These are phyloP conservation scores for Argya squamiceps DNA, from an alignment of 2,797 vertebrate genomes.

Conservation along the genomic window DNA sequence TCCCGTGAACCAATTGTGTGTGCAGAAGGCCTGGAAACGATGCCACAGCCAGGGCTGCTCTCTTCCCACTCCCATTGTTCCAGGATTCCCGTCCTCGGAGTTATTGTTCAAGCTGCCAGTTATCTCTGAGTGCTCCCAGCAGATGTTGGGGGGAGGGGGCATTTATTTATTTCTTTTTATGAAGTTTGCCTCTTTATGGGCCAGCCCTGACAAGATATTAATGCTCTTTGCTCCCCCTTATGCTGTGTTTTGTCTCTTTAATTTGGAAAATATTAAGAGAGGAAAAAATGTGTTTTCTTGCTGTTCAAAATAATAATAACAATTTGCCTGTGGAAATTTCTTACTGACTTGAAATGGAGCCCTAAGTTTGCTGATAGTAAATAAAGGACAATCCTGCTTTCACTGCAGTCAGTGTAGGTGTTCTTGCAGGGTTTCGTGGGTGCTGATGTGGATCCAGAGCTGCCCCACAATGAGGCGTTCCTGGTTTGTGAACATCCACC, in stretches of 20 bases:
- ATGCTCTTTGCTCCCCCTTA: background rate
- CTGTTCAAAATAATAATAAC: slow-evolving; percentile 27
- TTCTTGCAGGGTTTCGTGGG: background rate
- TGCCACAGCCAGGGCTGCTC: slow-evolving; percentile 49
- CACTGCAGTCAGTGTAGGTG: background rate
- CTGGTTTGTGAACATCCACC: background rate
- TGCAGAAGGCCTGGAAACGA: slow-evolving; percentile 65
- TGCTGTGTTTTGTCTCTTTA: background rate
- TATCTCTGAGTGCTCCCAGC: slow-evolving; percentile 53
- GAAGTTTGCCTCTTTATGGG: slow-evolving; percentile 32
- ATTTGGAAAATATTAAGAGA: slow-evolving; percentile 6
- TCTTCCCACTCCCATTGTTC: slow-evolving; percentile 59
- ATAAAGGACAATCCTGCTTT: background rate
- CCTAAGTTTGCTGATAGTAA: slow-evolving; percentile 38
- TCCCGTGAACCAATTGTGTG: slow-evolving; percentile 12
- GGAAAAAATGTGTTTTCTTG: background rate
- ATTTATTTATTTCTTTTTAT: slow-evolving; percentile 2
- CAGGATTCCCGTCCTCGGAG: background rate
- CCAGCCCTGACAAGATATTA: background rate
- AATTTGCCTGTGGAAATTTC: slow-evolving; percentile 24
- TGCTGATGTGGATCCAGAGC: background rate
- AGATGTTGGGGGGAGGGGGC: slow-evolving; percentile 57
- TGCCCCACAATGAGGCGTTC: background rate
- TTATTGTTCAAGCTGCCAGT: slow-evolving; percentile 67
- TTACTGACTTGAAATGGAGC: slow-evolving; percentile 6